These are phyloP conservation scores for Drosophila tani DNA, from an alignment of 1,140 invertebrate species.

Conservation along the genomic window DNA sequence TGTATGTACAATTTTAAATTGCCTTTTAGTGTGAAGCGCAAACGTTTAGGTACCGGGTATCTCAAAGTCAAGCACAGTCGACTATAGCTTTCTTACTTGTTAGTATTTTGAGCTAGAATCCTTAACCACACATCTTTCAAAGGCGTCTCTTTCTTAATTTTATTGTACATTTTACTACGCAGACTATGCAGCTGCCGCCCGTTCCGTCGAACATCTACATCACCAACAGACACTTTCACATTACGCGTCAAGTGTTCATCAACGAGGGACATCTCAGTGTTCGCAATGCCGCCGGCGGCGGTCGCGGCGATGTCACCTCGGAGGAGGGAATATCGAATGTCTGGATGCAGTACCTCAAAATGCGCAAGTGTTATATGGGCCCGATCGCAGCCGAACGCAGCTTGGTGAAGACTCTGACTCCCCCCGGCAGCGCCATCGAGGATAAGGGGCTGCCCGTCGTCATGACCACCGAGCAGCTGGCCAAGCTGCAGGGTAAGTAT, in stretches of 20 bases:
- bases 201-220: slow-evolving; percentile 6
- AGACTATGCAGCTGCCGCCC: background rate
- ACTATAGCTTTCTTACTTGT: no score
- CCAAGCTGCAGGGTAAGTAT: slow-evolving; percentile 6
- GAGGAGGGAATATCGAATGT: slow-evolving; percentile 6
- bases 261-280: slow-evolving; percentile 12
- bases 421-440: no score
- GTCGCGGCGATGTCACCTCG: background rate
- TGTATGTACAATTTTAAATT: no score
- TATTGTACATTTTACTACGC: background rate
- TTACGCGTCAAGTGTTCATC: slow-evolving; percentile 7
- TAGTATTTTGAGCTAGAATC: no score
- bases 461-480: slow-evolving; percentile 15
- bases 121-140: no score
- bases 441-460: background rate
- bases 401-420: background rate
- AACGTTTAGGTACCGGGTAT: no score
- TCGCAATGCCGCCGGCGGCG: background rate
- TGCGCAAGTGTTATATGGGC: slow-evolving; percentile 18
- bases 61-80: no score
- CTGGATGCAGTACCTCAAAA: slow-evolving; percentile 17
- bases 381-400: slow-evolving; percentile 6
- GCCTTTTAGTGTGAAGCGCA: no score
- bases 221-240: slow-evolving; percentile 9
- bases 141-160: no score